Conservation (phyloP, 2,888 invertebrate species). For the Aleiodes testaceus region DNA sequence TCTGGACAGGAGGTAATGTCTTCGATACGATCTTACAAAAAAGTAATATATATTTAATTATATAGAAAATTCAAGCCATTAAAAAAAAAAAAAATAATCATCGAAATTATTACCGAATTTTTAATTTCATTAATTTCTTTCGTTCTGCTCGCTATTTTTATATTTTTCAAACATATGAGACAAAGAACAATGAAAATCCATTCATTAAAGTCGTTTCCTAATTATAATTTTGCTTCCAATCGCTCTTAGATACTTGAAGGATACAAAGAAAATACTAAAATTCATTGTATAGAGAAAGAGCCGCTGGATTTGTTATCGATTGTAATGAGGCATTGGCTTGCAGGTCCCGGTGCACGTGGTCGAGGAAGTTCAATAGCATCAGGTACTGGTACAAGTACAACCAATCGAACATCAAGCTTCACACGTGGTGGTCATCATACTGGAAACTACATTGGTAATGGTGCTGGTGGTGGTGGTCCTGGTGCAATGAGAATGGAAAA, state of each 20-base stretch:
- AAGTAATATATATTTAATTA: conserved; percentile 33
- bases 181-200: conserved; percentile 15
- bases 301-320: too few species aligned
- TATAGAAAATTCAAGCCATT: not conserved
- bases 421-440: conserved; percentile 61
- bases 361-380: conserved; percentile 48
- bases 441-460: conserved; percentile 62
- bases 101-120: not conserved
- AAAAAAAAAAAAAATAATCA: conserved; percentile 11
- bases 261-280: conserved; percentile 17
- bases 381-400: conserved; percentile 47
- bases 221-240: conserved; percentile 36
- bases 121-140: not conserved
- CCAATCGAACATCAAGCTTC: conserved; percentile 22
- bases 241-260: conserved; percentile 32
- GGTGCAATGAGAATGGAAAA: conserved; percentile 72
- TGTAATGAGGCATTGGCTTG: conserved; percentile 46
- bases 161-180: not conserved
- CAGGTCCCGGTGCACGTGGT: conserved; percentile 61
- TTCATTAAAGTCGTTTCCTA: conserved; percentile 39
- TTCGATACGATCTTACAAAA: conserved; percentile 38
- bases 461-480: conserved; percentile 62
- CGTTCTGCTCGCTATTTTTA: conserved; percentile 24
- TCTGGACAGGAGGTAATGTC: conserved; percentile 42
- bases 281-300: too few species aligned